Percentiles rank a stretch among this genome's conserved stretches.
Conservation (phyloP, 2,113 vertebrate genomes). For the Scopus umbretta region DNA sequence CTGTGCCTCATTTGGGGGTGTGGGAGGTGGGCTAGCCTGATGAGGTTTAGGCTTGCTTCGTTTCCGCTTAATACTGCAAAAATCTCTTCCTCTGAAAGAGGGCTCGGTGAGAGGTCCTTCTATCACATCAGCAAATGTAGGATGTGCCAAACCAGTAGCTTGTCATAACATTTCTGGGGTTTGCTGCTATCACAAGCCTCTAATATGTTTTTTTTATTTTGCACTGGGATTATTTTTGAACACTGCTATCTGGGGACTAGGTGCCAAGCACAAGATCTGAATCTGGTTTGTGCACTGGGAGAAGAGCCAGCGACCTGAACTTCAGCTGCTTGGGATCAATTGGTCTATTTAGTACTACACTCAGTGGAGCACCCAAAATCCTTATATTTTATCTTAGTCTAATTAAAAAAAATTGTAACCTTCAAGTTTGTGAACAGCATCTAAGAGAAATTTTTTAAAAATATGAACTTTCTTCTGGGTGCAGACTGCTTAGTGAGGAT, state of each 20-base stretch:
- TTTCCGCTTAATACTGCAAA: background rate
- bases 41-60: background rate
- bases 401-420: background rate
- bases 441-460: background rate
- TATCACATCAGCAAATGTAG: accelerated
- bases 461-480: background rate
- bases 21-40: background rate
- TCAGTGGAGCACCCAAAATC: background rate
- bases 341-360: background rate
- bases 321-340: background rate
- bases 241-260: background rate
- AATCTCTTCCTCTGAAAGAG: background rate
- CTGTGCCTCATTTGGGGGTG: accelerated
- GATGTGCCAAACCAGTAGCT: background rate
- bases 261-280: background rate
- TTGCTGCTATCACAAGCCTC: background rate
- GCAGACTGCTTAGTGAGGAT: background rate
- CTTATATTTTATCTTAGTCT: background rate
- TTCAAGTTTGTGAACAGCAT: background rate
- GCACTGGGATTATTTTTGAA: background rate
- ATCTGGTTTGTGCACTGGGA: background rate
- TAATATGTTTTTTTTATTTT: background rate
- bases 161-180: background rate
- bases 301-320: background rate
- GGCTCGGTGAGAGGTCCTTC: background rate